A percentile compares a stretch with the other conserved stretches of the same genome.
Conservation (phyloP, 2,797 vertebrate genomes). For the Borostomias antarcticus region DNA sequence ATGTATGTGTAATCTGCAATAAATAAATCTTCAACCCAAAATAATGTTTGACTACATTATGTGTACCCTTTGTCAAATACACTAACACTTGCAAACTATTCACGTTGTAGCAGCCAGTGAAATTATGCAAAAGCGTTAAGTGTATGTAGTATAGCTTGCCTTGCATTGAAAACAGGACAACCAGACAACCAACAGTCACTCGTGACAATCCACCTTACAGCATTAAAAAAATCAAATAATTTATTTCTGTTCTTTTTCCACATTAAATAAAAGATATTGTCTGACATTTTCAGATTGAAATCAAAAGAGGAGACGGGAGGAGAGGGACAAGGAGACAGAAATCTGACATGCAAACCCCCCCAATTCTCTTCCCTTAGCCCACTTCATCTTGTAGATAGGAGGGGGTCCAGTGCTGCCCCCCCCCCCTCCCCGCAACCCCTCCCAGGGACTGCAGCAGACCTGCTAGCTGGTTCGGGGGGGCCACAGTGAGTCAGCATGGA, state of each 20-base stretch:
- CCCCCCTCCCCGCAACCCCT: too few relatives aligned
- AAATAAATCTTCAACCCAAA: constrained; percentile 43
- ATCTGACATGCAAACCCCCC: constrained; percentile 63
- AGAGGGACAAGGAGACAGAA: constrained; percentile 53
- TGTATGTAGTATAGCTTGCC: too few relatives aligned
- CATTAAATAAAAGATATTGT: constrained; percentile 77
- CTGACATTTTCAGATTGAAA: constrained; percentile 72
- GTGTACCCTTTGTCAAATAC: not conserved
- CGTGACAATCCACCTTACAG: constrained; percentile 56
- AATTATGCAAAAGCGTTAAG: too few relatives aligned
- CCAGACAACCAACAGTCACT: constrained; percentile 41
- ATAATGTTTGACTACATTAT: not conserved
- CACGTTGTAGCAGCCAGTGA: not conserved
- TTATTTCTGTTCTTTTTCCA: constrained; percentile 77
- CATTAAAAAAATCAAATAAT: constrained; percentile 78
- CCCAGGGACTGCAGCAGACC: constrained; percentile 35
- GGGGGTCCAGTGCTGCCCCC: not conserved
- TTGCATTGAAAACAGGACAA: constrained; percentile 29
- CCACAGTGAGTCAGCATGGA: constrained; percentile 19
- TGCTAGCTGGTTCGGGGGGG: constrained; percentile 24
- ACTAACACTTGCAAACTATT: too few relatives aligned
- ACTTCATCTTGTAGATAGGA: constrained; percentile 36
- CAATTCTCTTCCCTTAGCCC: constrained; percentile 47
- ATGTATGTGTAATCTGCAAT: constrained; percentile 51
- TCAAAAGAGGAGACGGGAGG: constrained; percentile 51